Percentiles rank a stretch among this genome's conserved stretches.
Conservation (phyloP, 2,888 invertebrate species). For the Arrhopalites spinosus region DNA sequence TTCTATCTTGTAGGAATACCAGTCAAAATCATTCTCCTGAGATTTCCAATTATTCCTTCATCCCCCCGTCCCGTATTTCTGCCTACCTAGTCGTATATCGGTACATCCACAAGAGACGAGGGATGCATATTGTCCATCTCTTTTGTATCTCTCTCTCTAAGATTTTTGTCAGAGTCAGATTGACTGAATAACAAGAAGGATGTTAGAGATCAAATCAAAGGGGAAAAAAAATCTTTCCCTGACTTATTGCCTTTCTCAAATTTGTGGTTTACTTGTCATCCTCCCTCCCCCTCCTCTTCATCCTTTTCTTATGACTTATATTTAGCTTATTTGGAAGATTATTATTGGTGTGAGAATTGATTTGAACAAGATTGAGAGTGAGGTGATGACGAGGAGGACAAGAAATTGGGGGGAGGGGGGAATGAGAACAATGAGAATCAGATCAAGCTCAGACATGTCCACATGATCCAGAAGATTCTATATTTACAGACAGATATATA, state of each 20-base stretch:
- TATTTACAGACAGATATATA: too few relatives aligned
- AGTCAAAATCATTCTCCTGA: background rate
- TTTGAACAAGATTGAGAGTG: background rate
- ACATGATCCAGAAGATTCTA: background rate
- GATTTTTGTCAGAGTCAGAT: constrained; percentile 1
- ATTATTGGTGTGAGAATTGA: constrained; percentile 11
- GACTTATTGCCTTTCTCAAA: background rate
- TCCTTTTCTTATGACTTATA: background rate
- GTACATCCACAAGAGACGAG: background rate
- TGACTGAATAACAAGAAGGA: background rate
- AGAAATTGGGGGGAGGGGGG: background rate
- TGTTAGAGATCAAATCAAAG: too few relatives aligned
- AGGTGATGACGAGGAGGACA: background rate
- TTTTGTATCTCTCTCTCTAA: too few relatives aligned
- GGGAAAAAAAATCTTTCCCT: background rate
- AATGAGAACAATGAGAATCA: background rate
- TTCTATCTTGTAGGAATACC: background rate
- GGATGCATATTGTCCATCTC: background rate
- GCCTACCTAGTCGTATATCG: background rate
- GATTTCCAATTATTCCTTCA: constrained; percentile 8
- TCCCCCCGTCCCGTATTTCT: background rate
- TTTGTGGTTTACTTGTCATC: background rate
- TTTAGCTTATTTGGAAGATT: background rate
- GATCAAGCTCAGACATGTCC: constrained; percentile 3
- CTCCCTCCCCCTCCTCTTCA: background rate